Base-by-base conservation (phyloP, 2,113 vertebrate species). In the Thalassoma bifasciatum region DNA sequence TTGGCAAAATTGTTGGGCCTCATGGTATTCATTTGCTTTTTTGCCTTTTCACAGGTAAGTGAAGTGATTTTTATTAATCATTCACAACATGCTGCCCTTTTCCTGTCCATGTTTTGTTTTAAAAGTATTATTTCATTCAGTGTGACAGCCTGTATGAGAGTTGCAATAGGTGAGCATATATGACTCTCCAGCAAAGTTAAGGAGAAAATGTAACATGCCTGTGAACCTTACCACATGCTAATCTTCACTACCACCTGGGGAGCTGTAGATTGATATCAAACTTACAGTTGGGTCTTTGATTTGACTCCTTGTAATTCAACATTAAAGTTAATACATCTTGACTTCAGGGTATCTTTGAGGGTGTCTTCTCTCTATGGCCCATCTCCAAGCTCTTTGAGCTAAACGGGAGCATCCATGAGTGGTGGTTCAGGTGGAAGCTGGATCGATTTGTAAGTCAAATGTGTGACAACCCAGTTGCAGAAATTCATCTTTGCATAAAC, bases 381-480 rank as follows among this genome's bases (percentile, higher is more conserved):
- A 65, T 99, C 72, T 99, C 97, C 24, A 95, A 93, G 50, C 95
- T 97, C 46, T 99, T 99, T 88, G 95, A 98, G 77, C 91, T 99
- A 64, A 93, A 98, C 56, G 97, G 97, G 37, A 96, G 92, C 79
- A 90, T 99, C 67, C 97, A 97, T 44, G 98, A 99, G 79, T 99
- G 98, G 98, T 99, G 97, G 97, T 99, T 99, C 92, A 91, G 98
- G 54, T 99, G 97, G 97, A 96, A 96, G 87, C 81, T 99, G 87
- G 98, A 99, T 89, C 94, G 97, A 89, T 99, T 98, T 38, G 97
- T 99, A 95, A 85, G 94, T 93, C 34, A 60, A 62, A 68, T 74
- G 89, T 92, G 86, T 68, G 57, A 46, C 0, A 1, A 22, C 53
- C 21, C 36, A 47, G 10, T 21, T 51, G n/a, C n/a, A 44, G 14